Percentiles rank a stretch among this genome's conserved stretches.
Evolutionary conservation across 2,888 invertebrate species (phyloP).

Genomic region (Papilio protenor): DNA sequence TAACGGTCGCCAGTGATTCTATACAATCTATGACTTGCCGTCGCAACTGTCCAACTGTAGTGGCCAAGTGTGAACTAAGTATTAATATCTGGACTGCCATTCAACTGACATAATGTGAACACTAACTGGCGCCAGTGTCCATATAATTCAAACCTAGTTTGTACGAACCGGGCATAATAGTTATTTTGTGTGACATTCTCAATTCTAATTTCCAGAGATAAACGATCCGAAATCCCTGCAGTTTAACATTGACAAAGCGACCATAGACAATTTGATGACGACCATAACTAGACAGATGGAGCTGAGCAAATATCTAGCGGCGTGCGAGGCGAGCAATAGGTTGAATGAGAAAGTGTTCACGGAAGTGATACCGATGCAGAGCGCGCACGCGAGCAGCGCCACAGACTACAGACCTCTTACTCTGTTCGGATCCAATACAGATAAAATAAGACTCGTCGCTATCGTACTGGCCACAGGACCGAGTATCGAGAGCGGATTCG

Average conservation of each 20-base stretch:
- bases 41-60: too few species aligned
- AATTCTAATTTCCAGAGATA: conserved; percentile 61
- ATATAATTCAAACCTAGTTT: too few species aligned
- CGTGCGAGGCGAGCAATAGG: conserved; percentile 84
- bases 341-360: conserved; percentile 70
- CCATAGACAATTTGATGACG: conserved; percentile 91
- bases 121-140: too few species aligned
- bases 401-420: conserved; percentile 84
- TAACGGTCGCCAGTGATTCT: too few species aligned
- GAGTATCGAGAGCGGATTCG: conserved; percentile 89
- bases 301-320: conserved; percentile 88
- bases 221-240: conserved; percentile 84
- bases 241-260: conserved; percentile 88
- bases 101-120: too few species aligned
- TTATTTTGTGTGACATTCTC: background rate
- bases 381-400: conserved; percentile 49
- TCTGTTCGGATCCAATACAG: conserved; percentile 87
- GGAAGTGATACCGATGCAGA: conserved; percentile 68
- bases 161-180: too few species aligned
- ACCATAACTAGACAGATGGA: conserved; percentile 93
- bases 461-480: conserved; percentile 87
- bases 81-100: too few species aligned
- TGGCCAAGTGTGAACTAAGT: too few species aligned
- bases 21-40: too few species aligned
- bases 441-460: conserved; percentile 88